Evolutionary conservation across 2,888 invertebrate genomes (phyloP).

Genomic region (Copidosoma aretas): DNA sequence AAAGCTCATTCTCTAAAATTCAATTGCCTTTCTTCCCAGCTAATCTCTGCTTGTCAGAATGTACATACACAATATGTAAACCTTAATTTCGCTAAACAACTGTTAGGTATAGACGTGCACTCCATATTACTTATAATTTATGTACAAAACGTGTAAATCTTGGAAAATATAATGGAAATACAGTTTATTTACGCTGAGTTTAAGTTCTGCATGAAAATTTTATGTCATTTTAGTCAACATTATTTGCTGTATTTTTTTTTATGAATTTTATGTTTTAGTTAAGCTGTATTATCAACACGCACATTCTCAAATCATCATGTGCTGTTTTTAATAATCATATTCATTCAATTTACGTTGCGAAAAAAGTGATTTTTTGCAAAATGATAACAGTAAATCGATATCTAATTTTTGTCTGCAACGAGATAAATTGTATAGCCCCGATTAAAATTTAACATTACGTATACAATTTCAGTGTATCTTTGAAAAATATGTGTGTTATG

Average conservation of each 20-base stretch:
- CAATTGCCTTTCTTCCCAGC: background rate
- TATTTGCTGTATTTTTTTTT: too few species aligned
- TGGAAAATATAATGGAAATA: constrained; percentile 47
- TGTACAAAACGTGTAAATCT: constrained; percentile 54
- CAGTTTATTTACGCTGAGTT: too few species aligned
- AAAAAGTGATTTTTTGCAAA: too few species aligned
- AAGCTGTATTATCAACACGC: too few species aligned
- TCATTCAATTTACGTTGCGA: too few species aligned
- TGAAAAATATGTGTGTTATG: background rate
- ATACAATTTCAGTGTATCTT: background rate
- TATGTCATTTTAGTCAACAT: too few species aligned
- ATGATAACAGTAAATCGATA: constrained; percentile 34
- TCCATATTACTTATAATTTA: constrained; percentile 49
- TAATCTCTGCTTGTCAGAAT: too few species aligned
- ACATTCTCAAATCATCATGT: too few species aligned
- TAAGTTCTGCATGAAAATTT: constrained; percentile 20
- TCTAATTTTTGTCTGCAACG: too few species aligned
- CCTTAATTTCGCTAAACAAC: constrained; percentile 7
- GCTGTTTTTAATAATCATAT: too few species aligned
- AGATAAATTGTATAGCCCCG: too few species aligned
- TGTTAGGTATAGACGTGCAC: constrained; percentile 44
- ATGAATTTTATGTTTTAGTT: too few species aligned
- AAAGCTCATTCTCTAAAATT: background rate
- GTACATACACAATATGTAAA: background rate
- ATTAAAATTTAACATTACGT: background rate